Base-by-base conservation (phyloP, 2,113 vertebrate species). In the Scopus umbretta region DNA sequence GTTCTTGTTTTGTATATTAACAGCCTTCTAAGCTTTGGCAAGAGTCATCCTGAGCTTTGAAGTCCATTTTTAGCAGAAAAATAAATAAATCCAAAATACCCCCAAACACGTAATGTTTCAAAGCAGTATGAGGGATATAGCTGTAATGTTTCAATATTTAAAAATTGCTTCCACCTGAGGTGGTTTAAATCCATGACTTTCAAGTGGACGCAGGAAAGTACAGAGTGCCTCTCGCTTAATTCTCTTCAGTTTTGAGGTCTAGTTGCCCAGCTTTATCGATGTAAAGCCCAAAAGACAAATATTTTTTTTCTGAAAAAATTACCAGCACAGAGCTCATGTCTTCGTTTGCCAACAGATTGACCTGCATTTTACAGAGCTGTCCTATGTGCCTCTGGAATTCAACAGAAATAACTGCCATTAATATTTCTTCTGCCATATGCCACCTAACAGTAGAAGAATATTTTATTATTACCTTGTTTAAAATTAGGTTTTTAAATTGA, bases 381-480 rank as follows among this genome's bases (percentile, higher is more conserved):
- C 66, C 70, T 87, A 43, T 52, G 61, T 88, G 34, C 91, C 86
- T 82, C 92, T 94, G 92, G 84, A 95, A 88, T 80, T 70, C 90
- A 90, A 91, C 56, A 95, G 89, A 96, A 96, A 92, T 96, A 92
- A 87, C 65, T 65, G 38, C 58, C 91, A 91, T 93, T 96, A 96
- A 66, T 89, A 94, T 86, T 62, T 58, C 34, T 95, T 86, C 62
- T 92, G 58, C 79, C 90, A 96, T 95, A 95, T 88, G 67, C 49
- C 61, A 80, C 66, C 63, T 86, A 80, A 91, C 45, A 92, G 80
- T 68, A 79, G 92, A 94, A 79, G 75, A 95, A 67, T 72, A 87
- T 95, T 95, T 90, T 85, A 87, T 92, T 96, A 76, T 68, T 97
- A 97, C 87, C 49, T 96, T 94, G 74, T 96, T 94, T 86, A 94